Evolutionary conservation across 2,888 invertebrate species (phyloP).

Genomic region (Dryobota labecula): DNA sequence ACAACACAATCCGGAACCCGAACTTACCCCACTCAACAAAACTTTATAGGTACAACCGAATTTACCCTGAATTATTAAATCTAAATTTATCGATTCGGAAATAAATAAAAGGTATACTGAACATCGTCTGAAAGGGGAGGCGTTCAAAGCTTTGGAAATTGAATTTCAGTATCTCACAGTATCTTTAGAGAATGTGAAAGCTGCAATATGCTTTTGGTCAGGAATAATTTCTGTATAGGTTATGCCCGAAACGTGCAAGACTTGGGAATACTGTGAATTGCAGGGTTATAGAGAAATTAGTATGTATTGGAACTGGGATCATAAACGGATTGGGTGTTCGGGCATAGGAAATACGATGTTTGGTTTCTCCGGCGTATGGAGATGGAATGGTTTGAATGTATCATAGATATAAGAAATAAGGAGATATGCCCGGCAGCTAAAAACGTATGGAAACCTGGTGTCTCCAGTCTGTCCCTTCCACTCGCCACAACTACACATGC

Average conservation of each 20-base stretch:
- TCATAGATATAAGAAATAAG: too few relatives aligned
- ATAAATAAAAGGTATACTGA: constrained; percentile 65
- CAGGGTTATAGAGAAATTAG: constrained; percentile 35
- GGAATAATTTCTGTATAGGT: constrained; percentile 42
- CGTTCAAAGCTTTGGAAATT: constrained; percentile 62
- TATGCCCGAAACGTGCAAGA: constrained; percentile 41
- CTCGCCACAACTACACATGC: too few relatives aligned
- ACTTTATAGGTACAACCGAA: constrained; percentile 38
- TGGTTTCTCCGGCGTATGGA: background rate
- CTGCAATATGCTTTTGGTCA: constrained; percentile 48
- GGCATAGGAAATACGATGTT: constrained; percentile 28
- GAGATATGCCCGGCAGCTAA: too few relatives aligned
- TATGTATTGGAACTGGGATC: constrained; percentile 34
- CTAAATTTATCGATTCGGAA: constrained; percentile 64
- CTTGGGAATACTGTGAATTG: constrained; percentile 31
- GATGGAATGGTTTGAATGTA: constrained; percentile 1
- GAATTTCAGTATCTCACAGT: constrained; percentile 58
- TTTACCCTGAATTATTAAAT: constrained; percentile 61
- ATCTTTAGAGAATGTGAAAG: constrained; percentile 33
- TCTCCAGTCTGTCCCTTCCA: too few relatives aligned
- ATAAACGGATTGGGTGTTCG: constrained; percentile 29
- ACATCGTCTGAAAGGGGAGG: constrained; percentile 45
- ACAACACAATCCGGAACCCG: constrained; percentile 13
- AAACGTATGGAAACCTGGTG: too few relatives aligned
- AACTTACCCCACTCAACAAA: constrained; percentile 30